Base-by-base conservation (phyloP, 2,888 invertebrate species). In the Gordius sp. region DNA sequence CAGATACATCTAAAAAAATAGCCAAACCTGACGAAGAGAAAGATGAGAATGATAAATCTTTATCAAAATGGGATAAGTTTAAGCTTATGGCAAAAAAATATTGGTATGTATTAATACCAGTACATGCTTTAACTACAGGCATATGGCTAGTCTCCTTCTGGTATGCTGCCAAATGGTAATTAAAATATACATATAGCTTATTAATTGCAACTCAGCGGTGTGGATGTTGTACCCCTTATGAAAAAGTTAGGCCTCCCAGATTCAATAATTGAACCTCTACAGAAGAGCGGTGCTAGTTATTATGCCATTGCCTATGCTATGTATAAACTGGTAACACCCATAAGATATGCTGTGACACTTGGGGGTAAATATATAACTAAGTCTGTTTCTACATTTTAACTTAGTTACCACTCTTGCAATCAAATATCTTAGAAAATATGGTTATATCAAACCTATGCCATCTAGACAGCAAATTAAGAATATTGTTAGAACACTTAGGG, bases 101-200 rank as follows among this genome's bases (percentile, higher is more conserved):
- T 71, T 93, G 93, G 83, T 87, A 93, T 71, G 81, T 93, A 58
- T 72, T 89, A 59, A 73, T 93, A 59, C 91, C 86, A 2, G 91
- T 97, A 1, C 93, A 97, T 71, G 66, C 81, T 56, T 76, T 78
- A 20, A 87, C 87, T 8, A 93, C 89, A 1, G 72, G 77, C 28
- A 74, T 79, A 58, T 97, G 91, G 91, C 78, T 81, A 68, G 81
- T 79, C 18, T 72, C 78, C 23, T 85, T 87, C 70, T 93, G 86
- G 71, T 79, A 81, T 66, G 70, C 79, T 63, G 81, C 83, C 8
- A 77, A 78, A 69, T 82, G 82, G 87, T 87, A 73, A 70, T 63
- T 64, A 25, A 56, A 54, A 25, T 60, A 47, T 60, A 28, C 47
- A 2, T 56, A 27, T 2, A 13, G 52, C 52, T 59, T 24, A 24